phyloP scores from a whole-genome alignment of 2,797 vertebrate species.

The Acestrorhynchus altus region DNA sequence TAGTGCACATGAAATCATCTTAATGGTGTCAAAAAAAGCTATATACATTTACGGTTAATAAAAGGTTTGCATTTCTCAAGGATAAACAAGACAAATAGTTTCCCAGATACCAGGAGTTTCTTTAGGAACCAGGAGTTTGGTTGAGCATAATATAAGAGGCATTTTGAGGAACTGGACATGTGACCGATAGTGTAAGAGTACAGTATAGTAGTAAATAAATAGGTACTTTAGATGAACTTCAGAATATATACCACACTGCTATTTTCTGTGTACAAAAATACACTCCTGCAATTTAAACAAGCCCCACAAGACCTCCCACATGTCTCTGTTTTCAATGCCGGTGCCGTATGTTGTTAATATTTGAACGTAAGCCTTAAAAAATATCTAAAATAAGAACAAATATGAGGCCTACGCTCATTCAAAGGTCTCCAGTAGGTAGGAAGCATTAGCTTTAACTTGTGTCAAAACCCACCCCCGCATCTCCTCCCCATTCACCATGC shows the following conservation, averaged over 20 bases:
- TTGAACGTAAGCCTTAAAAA: slow-evolving; percentile 29
- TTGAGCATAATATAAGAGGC: too few relatives aligned
- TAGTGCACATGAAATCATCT: too few relatives aligned
- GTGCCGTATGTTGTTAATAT: slow-evolving; percentile 45
- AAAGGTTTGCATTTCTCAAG: too few relatives aligned
- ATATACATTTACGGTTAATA: too few relatives aligned
- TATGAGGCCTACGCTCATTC: slow-evolving; percentile 46
- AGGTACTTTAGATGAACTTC: background rate
- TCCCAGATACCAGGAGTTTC: too few relatives aligned
- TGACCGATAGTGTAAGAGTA: too few relatives aligned
- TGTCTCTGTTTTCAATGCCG: slow-evolving; percentile 3
- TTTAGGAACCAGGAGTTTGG: too few relatives aligned
- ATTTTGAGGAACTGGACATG: too few relatives aligned
- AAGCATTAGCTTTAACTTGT: slow-evolving; percentile 53
- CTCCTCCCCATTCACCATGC: slow-evolving; percentile 53
- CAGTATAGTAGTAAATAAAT: too few relatives aligned
- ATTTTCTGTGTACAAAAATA: background rate
- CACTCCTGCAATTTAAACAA: slow-evolving; percentile 15
- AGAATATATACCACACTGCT: background rate
- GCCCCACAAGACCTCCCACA: slow-evolving; percentile 4
- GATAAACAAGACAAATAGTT: too few relatives aligned
- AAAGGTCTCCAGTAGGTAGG: slow-evolving; percentile 33
- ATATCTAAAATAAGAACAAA: slow-evolving; percentile 27
- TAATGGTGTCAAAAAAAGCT: too few relatives aligned
- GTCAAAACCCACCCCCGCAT: slow-evolving; percentile 36